Percentiles rank a stretch among this genome's conserved stretches.
Evolutionary conservation across 2,888 invertebrate species (phyloP).

Genomic region (Automeris io): DNA sequence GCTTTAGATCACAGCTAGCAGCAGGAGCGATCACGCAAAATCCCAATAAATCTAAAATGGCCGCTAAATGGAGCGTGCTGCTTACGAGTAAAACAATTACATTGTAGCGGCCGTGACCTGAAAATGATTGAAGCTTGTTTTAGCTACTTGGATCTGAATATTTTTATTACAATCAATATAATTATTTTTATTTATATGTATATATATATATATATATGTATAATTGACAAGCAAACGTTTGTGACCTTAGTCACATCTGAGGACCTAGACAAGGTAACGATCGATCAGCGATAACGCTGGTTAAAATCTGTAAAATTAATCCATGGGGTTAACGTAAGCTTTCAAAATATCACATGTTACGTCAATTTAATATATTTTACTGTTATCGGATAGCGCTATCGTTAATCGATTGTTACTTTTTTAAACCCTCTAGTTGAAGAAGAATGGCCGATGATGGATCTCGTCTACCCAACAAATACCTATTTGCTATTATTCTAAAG

Average conservation of each 20-base stretch:
- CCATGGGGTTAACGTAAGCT: not conserved
- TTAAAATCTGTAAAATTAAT: not conserved
- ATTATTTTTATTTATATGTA: not conserved
- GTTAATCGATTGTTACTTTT: too few relatives aligned
- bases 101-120: conserved; percentile 7
- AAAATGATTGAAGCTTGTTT: not conserved
- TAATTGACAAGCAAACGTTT: not conserved
- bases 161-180: not conserved
- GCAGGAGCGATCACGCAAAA: conserved; percentile 6
- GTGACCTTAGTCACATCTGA: too few relatives aligned
- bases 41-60: conserved; percentile 2
- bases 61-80: conserved; percentile 4
- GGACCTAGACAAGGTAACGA: too few relatives aligned
- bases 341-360: too few relatives aligned
- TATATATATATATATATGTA: not conserved
- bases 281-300: too few relatives aligned
- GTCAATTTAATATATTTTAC: too few relatives aligned
- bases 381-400: too few relatives aligned
- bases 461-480: too few relatives aligned
- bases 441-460: too few relatives aligned
- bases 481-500: too few relatives aligned
- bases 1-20: conserved; percentile 6
- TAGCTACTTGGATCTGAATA: not conserved
- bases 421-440: too few relatives aligned
- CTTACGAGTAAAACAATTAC: conserved; percentile 4